Conservation (phyloP, 2,888 invertebrate species). For the Entomobrya multifasciata region DNA sequence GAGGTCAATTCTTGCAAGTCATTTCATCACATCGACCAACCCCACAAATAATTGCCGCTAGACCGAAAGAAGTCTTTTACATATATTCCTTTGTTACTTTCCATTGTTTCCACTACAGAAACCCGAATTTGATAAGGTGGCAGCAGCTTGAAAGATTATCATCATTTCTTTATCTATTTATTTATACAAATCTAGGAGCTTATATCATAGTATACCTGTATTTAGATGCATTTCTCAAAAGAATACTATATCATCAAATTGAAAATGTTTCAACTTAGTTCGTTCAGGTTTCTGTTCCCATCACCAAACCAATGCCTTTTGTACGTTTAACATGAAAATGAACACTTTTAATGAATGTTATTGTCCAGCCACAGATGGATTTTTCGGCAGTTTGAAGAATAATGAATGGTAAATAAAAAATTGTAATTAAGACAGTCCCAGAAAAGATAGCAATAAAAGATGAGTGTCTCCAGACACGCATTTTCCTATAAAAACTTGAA, state of each 20-base stretch:
- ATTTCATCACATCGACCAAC: background rate
- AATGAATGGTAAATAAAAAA: slow-evolving; percentile 41
- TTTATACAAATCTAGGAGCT: too few species aligned
- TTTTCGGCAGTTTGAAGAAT: slow-evolving; percentile 42
- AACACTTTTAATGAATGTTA: slow-evolving; percentile 50
- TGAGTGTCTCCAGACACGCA: slow-evolving; percentile 67
- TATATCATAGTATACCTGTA: too few species aligned
- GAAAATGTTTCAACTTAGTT: too few species aligned
- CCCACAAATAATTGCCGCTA: too few species aligned
- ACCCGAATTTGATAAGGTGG: too few species aligned
- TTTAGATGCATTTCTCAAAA: too few species aligned
- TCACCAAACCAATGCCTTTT: background rate
- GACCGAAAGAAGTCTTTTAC: too few species aligned
- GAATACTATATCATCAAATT: too few species aligned
- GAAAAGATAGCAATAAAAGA: slow-evolving; percentile 20
- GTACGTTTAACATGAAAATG: slow-evolving; percentile 17
- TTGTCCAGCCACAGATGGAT: slow-evolving; percentile 61
- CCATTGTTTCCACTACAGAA: too few species aligned
- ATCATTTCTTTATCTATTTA: too few species aligned
- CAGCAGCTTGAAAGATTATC: too few species aligned
- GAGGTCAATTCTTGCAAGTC: slow-evolving; percentile 22
- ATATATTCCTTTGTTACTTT: too few species aligned
- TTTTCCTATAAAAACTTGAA: slow-evolving; percentile 26
- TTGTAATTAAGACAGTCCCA: slow-evolving; percentile 44
- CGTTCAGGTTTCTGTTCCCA: background rate